These are phyloP conservation scores for Aspidiotus rigidus DNA, from an alignment of 2,888 invertebrate species.

Conservation along the genomic window DNA sequence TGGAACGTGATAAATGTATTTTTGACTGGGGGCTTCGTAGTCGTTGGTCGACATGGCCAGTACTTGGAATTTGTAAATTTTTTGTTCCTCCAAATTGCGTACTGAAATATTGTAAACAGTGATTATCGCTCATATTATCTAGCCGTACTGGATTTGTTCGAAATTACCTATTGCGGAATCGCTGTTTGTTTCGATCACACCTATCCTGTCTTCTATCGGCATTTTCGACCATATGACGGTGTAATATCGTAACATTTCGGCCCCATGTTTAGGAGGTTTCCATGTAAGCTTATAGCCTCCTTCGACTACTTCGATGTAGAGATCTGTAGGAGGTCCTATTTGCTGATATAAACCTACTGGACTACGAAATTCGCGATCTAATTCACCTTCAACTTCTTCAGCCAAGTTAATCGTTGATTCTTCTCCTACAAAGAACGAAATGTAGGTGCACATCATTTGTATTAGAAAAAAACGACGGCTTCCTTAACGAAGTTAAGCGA, in stretches of 20 bases:
- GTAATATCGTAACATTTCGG: constrained; percentile 53
- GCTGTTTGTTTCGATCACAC: constrained; percentile 59
- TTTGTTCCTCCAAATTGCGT: constrained; percentile 61
- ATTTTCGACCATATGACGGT: constrained; percentile 59
- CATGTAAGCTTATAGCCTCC: constrained; percentile 70
- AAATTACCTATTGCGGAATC: not conserved
- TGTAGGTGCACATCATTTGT: too few relatives aligned
- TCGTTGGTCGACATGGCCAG: constrained; percentile 54
- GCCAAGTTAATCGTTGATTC: not conserved
- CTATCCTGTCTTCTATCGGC: constrained; percentile 50
- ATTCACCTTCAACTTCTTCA: constrained; percentile 10
- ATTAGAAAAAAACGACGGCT: too few relatives aligned
- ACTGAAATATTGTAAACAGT: constrained; percentile 47
- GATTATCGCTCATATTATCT: not conserved
- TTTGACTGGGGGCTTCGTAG: constrained; percentile 55
- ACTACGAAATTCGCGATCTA: constrained; percentile 28
- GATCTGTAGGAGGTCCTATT: constrained; percentile 56
- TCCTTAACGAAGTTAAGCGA: too few relatives aligned
- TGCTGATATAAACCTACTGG: constrained; percentile 42
- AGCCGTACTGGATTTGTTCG: not conserved
- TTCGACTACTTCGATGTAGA: constrained; percentile 59
- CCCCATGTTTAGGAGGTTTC: constrained; percentile 55
- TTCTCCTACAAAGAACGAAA: not conserved
- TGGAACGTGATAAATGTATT: constrained; percentile 57
- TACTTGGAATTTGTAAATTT: constrained; percentile 64